These are phyloP conservation scores for Mellivora capensis DNA, from an alignment of 2,113 vertebrate genomes.

Conservation along the genomic window DNA sequence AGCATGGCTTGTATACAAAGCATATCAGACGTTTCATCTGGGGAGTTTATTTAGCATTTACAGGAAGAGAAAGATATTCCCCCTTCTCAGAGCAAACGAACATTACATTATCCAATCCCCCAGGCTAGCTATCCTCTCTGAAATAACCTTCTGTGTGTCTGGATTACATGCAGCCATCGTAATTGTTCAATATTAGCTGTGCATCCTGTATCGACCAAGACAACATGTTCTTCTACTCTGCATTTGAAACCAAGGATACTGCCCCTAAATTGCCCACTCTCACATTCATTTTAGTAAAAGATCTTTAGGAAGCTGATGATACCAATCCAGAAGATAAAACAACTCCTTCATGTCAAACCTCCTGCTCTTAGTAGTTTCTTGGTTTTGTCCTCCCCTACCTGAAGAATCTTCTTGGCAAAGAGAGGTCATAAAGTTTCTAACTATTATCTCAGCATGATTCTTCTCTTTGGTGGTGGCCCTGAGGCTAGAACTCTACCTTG, in stretches of 20 bases:
- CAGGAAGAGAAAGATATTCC: not conserved
- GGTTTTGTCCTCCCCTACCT: not conserved
- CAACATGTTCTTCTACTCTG: not conserved
- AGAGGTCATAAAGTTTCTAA: not conserved
- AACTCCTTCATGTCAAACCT: not conserved
- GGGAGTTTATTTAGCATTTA: not conserved
- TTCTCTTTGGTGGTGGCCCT: not conserved
- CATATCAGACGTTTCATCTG: not conserved
- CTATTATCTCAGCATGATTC: not conserved
- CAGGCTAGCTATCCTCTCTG: not conserved
- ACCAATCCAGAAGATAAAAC: not conserved
- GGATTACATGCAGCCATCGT: not conserved
- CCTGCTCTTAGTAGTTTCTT: not conserved
- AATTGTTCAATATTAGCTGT: not conserved
- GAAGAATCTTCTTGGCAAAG: not conserved
- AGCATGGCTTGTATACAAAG: not conserved
- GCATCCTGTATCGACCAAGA: not conserved
- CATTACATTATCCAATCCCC: not conserved
- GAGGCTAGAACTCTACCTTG: not conserved
- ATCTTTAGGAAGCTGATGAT: not conserved
- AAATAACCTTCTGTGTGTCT: not conserved
- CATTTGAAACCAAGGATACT: not conserved
- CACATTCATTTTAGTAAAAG: not conserved
- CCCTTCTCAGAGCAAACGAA: not conserved
- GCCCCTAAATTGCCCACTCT: not conserved